phyloP scores from a whole-genome alignment of 2,797 vertebrate species.

The Pteropus rufus region DNA sequence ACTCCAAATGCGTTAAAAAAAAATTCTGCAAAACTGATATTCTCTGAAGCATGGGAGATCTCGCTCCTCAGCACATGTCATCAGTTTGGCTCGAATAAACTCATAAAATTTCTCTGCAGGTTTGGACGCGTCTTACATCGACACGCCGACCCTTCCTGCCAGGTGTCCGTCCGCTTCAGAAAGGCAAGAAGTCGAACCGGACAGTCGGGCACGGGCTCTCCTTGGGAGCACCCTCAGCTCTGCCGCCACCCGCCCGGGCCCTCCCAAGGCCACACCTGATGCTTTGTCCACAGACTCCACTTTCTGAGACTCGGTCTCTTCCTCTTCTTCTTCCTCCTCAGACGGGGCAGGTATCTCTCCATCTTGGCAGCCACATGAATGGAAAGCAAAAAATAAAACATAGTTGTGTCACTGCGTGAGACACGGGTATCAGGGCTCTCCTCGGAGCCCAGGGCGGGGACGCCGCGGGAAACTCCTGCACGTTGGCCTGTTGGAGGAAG shows the following conservation, averaged over 20 bases:
- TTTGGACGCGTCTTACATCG: not conserved
- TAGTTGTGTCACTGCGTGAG: accelerated
- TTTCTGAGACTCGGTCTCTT: not conserved
- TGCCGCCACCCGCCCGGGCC: accelerated
- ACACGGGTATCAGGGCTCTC: accelerated
- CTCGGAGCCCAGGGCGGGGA: accelerated
- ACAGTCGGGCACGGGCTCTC: not conserved
- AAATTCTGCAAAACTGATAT: no score
- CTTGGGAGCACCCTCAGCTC: accelerated
- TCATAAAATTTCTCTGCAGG: not conserved
- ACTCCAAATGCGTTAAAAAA: no score
- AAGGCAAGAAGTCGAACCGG: no score
- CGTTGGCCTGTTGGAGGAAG: accelerated
- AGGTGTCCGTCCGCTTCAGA: not conserved
- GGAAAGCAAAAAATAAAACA: not conserved
- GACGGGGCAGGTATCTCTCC: accelerated
- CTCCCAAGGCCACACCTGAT: not conserved
- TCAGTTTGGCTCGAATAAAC: not conserved
- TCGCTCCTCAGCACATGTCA: not conserved
- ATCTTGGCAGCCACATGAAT: not conserved
- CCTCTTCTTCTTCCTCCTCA: not conserved
- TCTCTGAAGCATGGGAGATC: not conserved
- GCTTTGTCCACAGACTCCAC: accelerated
- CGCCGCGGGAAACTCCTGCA: accelerated
- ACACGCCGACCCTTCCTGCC: no score